Percentiles rank a stretch among this genome's conserved stretches.
Evolutionary conservation across 2,797 vertebrate genomes (phyloP).

Genomic region (Hozukius guyotensis): DNA sequence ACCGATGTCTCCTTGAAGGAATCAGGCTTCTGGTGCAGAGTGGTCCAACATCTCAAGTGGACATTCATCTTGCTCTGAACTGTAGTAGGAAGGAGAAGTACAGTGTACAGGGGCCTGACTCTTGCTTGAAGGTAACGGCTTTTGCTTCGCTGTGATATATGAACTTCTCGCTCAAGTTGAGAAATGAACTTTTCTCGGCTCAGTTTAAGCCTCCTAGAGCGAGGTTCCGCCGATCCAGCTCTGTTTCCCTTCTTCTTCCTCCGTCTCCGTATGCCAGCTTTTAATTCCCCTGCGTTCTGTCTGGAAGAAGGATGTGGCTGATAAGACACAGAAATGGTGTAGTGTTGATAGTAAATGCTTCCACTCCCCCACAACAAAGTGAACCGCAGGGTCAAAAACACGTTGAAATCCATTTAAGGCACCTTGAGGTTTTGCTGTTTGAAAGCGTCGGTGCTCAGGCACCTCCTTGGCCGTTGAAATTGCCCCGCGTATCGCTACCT

Average conservation of each 20-base stretch:
- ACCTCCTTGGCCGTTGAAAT: constrained; percentile 31
- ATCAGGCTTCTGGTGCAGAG: background rate
- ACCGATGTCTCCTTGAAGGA: background rate
- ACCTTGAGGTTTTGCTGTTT: constrained; percentile 45
- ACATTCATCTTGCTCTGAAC: background rate
- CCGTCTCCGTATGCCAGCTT: constrained; percentile 36
- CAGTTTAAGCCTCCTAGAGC: background rate
- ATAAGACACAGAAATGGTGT: constrained; percentile 45
- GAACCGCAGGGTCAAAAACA: constrained; percentile 53
- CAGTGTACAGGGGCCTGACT: background rate
- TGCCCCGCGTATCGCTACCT: constrained; percentile 28
- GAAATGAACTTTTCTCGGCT: constrained; percentile 32
- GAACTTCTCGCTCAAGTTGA: constrained; percentile 18
- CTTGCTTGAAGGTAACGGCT: constrained; percentile 9
- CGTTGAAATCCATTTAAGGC: constrained; percentile 55
- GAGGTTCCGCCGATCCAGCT: constrained; percentile 5
- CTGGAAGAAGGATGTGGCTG: constrained; percentile 41
- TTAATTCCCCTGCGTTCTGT: constrained; percentile 23
- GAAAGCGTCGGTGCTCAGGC: constrained; percentile 18
- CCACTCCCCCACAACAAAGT: constrained; percentile 40
- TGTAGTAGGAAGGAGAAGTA: background rate
- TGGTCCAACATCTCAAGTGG: background rate
- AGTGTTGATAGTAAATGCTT: constrained; percentile 56
- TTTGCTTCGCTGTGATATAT: constrained; percentile 31
- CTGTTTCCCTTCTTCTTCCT: background rate